A percentile compares a stretch with the other conserved stretches of the same genome.
These are phyloP conservation scores for Crocuta crocuta DNA, from an alignment of 2,113 vertebrate species.

Conservation along the genomic window DNA sequence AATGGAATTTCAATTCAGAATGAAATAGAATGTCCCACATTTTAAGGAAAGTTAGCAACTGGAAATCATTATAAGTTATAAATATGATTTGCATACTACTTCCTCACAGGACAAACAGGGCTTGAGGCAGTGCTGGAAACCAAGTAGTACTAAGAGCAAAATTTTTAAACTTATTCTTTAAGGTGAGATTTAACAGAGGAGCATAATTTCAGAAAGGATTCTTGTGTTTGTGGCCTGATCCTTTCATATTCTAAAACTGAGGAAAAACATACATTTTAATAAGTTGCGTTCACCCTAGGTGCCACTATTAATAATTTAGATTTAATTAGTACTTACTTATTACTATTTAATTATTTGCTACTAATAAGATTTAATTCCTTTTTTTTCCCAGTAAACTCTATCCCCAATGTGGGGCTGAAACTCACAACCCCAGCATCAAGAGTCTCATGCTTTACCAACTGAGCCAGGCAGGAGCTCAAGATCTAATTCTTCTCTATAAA, in stretches of 20 bases:
- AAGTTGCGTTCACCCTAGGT: not conserved
- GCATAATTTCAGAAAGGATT: conserved; percentile 7
- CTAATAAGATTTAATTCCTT: not conserved
- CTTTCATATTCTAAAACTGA: conserved; percentile 19
- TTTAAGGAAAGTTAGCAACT: not conserved
- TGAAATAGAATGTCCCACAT: not conserved
- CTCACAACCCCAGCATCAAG: not conserved
- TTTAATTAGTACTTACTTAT: conserved; percentile 9
- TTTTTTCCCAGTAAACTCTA: not conserved
- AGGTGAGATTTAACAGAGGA: not conserved
- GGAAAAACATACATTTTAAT: not conserved
- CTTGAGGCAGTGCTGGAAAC: not conserved
- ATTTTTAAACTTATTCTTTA: not conserved
- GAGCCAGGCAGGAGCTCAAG: not conserved
- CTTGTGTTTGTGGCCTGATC: not conserved
- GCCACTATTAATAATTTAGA: not conserved
- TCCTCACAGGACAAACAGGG: not conserved
- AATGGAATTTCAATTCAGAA: not conserved
- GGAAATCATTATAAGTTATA: conserved; percentile 13
- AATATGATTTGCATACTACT: not conserved
- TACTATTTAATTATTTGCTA: not conserved
- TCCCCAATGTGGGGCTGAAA: not conserved
- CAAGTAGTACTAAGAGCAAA: not conserved
- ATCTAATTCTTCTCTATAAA: not conserved
- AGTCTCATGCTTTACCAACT: not conserved